phyloP scores from a whole-genome alignment of 2,797 vertebrate genomes.

The Lepus oiostolus region DNA sequence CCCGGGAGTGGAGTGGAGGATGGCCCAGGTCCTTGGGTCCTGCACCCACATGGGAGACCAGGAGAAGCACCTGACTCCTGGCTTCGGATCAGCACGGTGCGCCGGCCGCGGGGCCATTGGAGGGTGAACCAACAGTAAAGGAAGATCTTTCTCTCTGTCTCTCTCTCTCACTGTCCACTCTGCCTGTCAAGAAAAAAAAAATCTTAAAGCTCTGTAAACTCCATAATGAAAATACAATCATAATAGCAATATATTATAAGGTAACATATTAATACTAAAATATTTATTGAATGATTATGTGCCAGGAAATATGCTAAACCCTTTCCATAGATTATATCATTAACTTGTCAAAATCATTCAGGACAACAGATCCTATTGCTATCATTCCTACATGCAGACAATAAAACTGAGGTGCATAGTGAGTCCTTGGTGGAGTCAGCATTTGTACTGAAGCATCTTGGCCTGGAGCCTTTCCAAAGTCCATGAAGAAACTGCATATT shows the following conservation, averaged over 20 bases:
- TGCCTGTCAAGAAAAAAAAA: too few relatives aligned
- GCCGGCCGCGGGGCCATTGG: too few relatives aligned
- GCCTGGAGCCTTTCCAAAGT: background rate
- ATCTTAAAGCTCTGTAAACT: background rate
- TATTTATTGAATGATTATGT: constrained; percentile 7
- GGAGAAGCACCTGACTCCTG: too few relatives aligned
- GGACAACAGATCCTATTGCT: background rate
- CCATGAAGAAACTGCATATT: background rate
- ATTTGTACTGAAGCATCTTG: background rate
- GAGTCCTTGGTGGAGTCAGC: background rate
- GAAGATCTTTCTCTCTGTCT: too few relatives aligned
- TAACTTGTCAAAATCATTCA: background rate
- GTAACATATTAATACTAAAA: background rate
- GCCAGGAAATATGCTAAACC: background rate
- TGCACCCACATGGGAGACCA: too few relatives aligned
- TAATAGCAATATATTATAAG: background rate
- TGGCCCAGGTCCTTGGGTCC: too few relatives aligned
- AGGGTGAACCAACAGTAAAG: too few relatives aligned
- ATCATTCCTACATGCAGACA: background rate
- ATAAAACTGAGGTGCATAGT: background rate
- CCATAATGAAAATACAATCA: background rate
- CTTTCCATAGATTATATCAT: background rate
- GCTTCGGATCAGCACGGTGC: too few relatives aligned
- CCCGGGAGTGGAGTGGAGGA: too few relatives aligned
- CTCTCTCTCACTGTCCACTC: too few relatives aligned